Base-by-base conservation (phyloP, 2,888 invertebrate genomes). In the Dione vanillae region DNA sequence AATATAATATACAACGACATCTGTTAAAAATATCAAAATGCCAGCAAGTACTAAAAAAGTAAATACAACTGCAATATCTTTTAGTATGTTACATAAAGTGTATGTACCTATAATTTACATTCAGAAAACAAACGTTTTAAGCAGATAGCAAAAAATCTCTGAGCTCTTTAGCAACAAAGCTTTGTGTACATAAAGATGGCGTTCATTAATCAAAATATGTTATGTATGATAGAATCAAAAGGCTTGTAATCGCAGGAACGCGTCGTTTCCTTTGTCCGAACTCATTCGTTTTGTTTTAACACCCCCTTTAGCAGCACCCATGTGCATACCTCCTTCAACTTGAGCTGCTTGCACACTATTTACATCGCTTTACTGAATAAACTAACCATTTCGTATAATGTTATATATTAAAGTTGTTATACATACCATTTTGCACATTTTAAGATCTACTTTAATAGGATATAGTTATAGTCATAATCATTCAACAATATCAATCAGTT, bases 271-370 rank as follows among this genome's bases (percentile, higher is more conserved):
- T 92, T 92, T 92, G 93, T 92, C 92, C 89, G 80, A 85, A 83
- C 85, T 92, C 92, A 92, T 92, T 85, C 92, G 93, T 92, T 92
- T 92, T 92, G 92, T 92, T 90, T 91, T 90, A 91, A 92, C 92
- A 86, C 92, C 93, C 92, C 91, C 89, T 92, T 90, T 88, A 90
- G 90, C 86, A 88, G 88, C 86, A 84, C 83, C 87, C 88, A 87
- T 86, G 80, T 85, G 82, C 82, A 85, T 83, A 86, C 82, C 83
- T 90, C 86, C 89, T 89, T 85, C 83, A 76, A 77, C 75, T 83
- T 82, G 76, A 77, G 88, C 79, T 65, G 74, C 66, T 72, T 76
- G 65, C 78, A 84, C 83, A 88, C 78, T 75, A 72, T 64, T 27
- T 0, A 43, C 45, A 27, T 61, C 65, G 47, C 67, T 72, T 16